Base-by-base conservation (phyloP, 2,888 invertebrate genomes). In the Drosophila meridionalis region DNA sequence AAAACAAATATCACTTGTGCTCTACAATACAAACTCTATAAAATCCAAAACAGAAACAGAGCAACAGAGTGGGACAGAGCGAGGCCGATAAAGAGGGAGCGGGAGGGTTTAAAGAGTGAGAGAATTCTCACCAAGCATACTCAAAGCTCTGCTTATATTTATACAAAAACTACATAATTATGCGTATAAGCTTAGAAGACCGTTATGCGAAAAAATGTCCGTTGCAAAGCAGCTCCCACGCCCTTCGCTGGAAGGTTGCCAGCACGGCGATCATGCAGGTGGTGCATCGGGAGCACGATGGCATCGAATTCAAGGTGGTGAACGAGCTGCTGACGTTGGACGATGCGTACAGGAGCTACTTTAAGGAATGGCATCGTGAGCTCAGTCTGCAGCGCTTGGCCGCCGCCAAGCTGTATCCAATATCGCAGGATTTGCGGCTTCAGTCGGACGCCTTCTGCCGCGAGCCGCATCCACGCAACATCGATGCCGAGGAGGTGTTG, bases 381-480 rank as follows among this genome's bases (percentile, higher is more conserved):
- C 45, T 83, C 50, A 48, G 69, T 0, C n/a, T 76, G 14, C 92
- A 91, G 52, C 82, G 84, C 11, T 82, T 86, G 20, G 66, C 89
- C 3, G 73, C 82, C 4, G 68, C 77, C 4, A 84, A 84, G 4
- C 40, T 92, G 9, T 83, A 76, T 80, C 72, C 80, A 2, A 30
- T 92, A 20, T 83, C 91, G 0, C 77, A 82, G 50, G 84, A 91
- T 34, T 85, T 80, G 40, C 58, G 59, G n/a, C 32, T 65, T 12
- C 79, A 80, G 9, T 30, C 69, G 11, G 82, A 79, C 0, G 36
- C 66, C 0, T 53, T 55, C 14, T 89, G 91, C 38, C 66, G 76
- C n/a, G 67, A 73, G 32, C 83, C 90, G 0, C 70, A 87, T 20
- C 70, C 78, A 3, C 78, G 73, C 7, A 57, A 69, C 3, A 57